Evolutionary conservation across 2,888 invertebrate genomes (phyloP), one percentile per base, ranked within the genome.

Genomic region (Elysia crispata): DNA sequence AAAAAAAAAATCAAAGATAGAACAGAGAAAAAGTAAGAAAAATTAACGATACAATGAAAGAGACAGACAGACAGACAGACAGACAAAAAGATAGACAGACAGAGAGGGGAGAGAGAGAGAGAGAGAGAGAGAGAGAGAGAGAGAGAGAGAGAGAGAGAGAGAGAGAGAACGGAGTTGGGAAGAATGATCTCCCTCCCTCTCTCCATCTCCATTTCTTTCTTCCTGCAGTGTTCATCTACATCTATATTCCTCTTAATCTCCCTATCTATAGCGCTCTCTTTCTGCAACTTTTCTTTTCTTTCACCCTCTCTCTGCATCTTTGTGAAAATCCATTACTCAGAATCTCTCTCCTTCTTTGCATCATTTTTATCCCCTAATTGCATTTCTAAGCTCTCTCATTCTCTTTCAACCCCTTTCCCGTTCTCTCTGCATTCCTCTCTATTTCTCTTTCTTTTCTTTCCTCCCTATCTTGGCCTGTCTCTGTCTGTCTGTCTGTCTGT

Each of bases 61-160:
- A 5, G 20, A 50, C 15, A 41, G 33, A 13, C 1, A 28, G 13
- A 41, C 20, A n/a, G 49, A 18, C 18, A 13, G 28, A 20, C 33
- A 30, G 28, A 54, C 1, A 30, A 25, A 73, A 0, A 28, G n/a
- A 62, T 31, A 23, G 49, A 70, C 50, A 30, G 33, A 77, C 13
- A 25, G 33, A 60, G 20, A 57, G 54, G 49, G 30, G 41, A 31
- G 57, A 60, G 33, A 30, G n/a, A n/a, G n/a, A 33, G 67, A 30
- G 23, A 31, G 1, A 64, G 73, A 31, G 54, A 41, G 54, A 31
- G 54, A 54, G 33, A 64, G 60, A 49, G 30, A 66, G 66, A 25
- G 30, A 23, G 50, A 67, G 25, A 69, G 18, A 25, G 18, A 69
- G 66, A 41, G 60, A 31, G 33, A 77, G 66, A 18, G 31, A 67